phyloP scores from a whole-genome alignment of 35 echinoderm and acorn worm genomes.

The Apostichopus japonicus region DNA sequence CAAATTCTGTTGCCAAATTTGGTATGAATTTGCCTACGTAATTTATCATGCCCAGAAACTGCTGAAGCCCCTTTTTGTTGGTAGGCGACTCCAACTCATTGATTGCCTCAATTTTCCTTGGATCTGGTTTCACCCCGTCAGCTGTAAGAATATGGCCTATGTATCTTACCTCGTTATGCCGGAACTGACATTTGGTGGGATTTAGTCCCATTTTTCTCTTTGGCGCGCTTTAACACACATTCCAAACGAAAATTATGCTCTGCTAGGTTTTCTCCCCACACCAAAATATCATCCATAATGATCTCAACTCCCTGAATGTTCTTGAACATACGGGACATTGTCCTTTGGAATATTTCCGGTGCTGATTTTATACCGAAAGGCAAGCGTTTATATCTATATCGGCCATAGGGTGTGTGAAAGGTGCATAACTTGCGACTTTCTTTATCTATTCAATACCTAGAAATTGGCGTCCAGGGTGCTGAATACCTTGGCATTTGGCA shows the following conservation, averaged over 20 bases:
- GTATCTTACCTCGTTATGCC: conserved; percentile 32
- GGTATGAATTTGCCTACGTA: conserved; percentile 31
- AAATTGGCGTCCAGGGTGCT: background rate
- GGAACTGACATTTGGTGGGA: conserved; percentile 35
- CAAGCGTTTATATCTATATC: conserved; percentile 63
- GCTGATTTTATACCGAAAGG: conserved; percentile 61
- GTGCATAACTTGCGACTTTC: conserved; percentile 38
- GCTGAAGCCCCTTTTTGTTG: conserved; percentile 45
- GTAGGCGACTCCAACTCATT: conserved; percentile 39
- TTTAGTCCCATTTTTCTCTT: conserved; percentile 64
- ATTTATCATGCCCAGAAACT: conserved; percentile 51
- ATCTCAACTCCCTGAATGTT: conserved; percentile 43
- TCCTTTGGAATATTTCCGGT: conserved; percentile 69
- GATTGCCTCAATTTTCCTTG: conserved; percentile 43
- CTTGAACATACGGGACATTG: conserved; percentile 54
- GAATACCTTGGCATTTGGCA: background rate
- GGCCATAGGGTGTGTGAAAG: conserved; percentile 74
- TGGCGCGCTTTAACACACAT: conserved; percentile 15
- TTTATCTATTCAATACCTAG: conserved; percentile 71
- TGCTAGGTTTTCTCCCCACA: conserved; percentile 44
- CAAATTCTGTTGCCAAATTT: too few species aligned
- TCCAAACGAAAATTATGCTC: conserved; percentile 45
- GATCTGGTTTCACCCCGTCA: conserved; percentile 37
- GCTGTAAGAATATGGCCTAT: conserved; percentile 19
- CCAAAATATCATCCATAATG: conserved; percentile 42